Evolutionary conservation across 2,113 vertebrate genomes (phyloP).

Genomic region (human (Homo sapiens)): DNA sequence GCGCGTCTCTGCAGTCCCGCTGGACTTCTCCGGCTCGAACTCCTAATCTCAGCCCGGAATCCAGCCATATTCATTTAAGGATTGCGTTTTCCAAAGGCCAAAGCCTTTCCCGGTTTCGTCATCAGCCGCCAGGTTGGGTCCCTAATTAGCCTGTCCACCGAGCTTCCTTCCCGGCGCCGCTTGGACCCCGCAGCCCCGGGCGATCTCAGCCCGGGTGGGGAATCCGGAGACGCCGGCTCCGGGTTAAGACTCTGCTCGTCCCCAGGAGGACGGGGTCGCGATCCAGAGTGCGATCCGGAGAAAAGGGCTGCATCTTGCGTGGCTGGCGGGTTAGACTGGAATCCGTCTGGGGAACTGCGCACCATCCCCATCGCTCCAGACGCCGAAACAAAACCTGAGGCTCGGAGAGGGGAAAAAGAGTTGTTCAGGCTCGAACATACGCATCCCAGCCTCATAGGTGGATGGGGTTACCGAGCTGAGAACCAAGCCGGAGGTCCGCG

Average conservation of each 20-base stretch:
- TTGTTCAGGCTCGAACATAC: background rate
- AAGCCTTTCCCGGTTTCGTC: conserved; percentile 67
- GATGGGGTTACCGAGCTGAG: background rate
- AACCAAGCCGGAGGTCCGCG: fast-evolving
- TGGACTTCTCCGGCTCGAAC: background rate
- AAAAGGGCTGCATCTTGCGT: background rate
- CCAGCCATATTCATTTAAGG: conserved; percentile 55
- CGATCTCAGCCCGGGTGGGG: background rate
- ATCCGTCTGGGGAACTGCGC: background rate
- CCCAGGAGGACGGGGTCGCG: background rate
- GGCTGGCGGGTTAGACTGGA: background rate
- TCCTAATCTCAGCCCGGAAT: conserved; percentile 51
- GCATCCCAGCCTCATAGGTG: background rate
- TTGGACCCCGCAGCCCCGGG: background rate
- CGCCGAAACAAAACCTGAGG: background rate
- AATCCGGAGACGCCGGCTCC: background rate
- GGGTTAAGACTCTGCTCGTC: background rate
- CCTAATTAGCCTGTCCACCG: conserved; percentile 75
- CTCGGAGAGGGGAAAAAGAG: background rate
- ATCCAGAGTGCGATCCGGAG: background rate
- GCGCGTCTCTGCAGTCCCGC: background rate
- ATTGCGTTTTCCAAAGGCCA: conserved; percentile 74
- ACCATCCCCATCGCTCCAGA: background rate
- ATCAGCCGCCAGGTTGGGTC: conserved; percentile 73
- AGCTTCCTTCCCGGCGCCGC: conserved; percentile 52